A percentile compares a stretch with the other conserved stretches of the same genome.
Conservation (phyloP, 2,113 vertebrate genomes). For the Seriola dumerili region DNA sequence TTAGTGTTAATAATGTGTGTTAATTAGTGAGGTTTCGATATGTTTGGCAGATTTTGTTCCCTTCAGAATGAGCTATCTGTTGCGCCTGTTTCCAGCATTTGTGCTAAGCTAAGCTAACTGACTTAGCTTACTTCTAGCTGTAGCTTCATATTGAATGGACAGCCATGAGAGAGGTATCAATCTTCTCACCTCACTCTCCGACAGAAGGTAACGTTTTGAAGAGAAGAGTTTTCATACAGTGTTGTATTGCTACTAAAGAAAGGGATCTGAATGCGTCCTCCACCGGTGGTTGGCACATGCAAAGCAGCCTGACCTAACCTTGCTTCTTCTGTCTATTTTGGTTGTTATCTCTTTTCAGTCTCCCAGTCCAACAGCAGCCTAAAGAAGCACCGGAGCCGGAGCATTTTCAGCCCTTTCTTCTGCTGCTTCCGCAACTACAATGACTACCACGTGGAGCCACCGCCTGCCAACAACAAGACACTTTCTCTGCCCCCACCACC, state of each 20-base stretch:
- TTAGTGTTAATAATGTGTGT: no score
- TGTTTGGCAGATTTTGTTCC: no score
- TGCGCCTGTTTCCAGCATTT: no score
- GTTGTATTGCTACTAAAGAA: not conserved
- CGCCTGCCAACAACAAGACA: conserved; percentile 88
- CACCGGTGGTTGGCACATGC: not conserved
- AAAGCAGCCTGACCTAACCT: conserved; percentile 13
- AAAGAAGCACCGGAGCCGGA: conserved; percentile 95
- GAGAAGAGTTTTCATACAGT: not conserved
- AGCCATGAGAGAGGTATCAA: no score
- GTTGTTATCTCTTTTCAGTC: conserved; percentile 79
- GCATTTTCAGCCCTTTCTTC: conserved; percentile 98
- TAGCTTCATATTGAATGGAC: no score
- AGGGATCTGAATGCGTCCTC: not conserved
- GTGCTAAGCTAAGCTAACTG: no score
- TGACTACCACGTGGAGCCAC: conserved; percentile 93
- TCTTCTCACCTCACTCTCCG: no score
- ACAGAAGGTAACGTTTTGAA: no score
- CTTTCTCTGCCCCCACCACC: conserved; percentile 88
- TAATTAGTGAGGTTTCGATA: no score
- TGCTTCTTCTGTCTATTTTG: conserved; percentile 6
- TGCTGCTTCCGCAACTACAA: conserved; percentile 98
- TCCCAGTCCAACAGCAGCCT: conserved; percentile 92
- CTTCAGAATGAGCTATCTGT: no score
- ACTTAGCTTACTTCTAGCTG: no score